These are phyloP conservation scores for Lithobates pipiens DNA, from an alignment of 2,797 vertebrate species.

Conservation along the genomic window DNA sequence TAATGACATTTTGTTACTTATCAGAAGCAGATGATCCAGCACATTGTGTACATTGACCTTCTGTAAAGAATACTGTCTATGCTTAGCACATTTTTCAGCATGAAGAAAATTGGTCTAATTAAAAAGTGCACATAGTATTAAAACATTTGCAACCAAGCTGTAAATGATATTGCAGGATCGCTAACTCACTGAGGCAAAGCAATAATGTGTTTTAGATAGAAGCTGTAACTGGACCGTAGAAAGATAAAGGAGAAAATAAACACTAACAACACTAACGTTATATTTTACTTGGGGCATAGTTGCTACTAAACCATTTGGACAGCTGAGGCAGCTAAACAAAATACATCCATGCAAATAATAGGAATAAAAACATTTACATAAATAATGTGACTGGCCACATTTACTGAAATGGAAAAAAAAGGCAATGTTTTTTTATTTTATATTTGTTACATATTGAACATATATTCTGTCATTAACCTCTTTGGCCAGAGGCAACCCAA, in stretches of 20 bases:
- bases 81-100: constrained; percentile 29
- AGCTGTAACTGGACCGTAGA: not conserved
- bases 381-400: not conserved
- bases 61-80: constrained; percentile 10
- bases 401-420: not conserved
- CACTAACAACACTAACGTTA: not conserved
- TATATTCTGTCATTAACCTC: no score
- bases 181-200: constrained; percentile 23
- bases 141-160: constrained; percentile 49
- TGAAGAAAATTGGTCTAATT: constrained; percentile 31
- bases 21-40: constrained; percentile 8
- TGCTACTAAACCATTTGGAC: not conserved
- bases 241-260: not conserved
- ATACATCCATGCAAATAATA: not conserved
- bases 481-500: no score
- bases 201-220: constrained; percentile 10
- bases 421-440: not conserved
- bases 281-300: not conserved
- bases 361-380: not conserved
- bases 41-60: constrained; percentile 32
- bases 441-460: not conserved
- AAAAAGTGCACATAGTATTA: constrained; percentile 33
- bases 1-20: constrained; percentile 31
- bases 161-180: constrained; percentile 28
- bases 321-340: not conserved